Base-by-base conservation (phyloP, 2,888 invertebrate species). In the Tipula vernalis region DNA sequence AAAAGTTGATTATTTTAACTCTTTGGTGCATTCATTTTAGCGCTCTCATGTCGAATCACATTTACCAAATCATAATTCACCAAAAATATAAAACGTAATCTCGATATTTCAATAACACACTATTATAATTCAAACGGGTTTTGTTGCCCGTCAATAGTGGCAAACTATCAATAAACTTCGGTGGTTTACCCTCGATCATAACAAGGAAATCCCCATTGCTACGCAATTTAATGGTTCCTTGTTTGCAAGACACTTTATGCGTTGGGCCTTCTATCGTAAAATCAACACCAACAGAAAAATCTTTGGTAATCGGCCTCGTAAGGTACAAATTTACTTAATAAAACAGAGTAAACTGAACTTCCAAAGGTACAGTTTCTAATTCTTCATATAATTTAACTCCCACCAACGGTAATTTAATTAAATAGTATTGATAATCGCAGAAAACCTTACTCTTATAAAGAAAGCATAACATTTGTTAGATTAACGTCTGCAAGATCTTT, bases 161-260 rank as follows among this genome's bases (percentile, higher is more conserved):
- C 87, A 96, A 94, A 1, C 98, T 98, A 91, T 99, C 98, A 5
- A 99, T 96, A 91, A 97, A 98, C 89, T 99, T 96, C 1, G 98
- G 96, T 87, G 98, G 93, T 90, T 98, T 98, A 18, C 99, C 99
- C 91, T 98, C 98, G 85, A 98, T 99, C 28, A 96, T 96, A 89
- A 99, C 94, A 90, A 97, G 97, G 91, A 99, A 99, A 90, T 99
- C 98, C 0, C 98, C 99, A 88, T 96, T 98, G 91, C 97, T 97
- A 86, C 97, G 93, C 88, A 99, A 93, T 86, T 95, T 94, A 87
- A 99, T 97, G 1, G 97, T 96, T 6, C 97, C 99, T 91, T 99
- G 99, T 88, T 97, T 94, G 83, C 99, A 93, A 0, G 98, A 98
- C 71, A 98, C 95, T 92, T 98, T 99, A 91, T 96, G 96, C 0